A percentile compares a stretch with the other conserved stretches of the same genome.
Conservation (phyloP, 1,140 invertebrate genomes). For the Camponotus floridanus region DNA sequence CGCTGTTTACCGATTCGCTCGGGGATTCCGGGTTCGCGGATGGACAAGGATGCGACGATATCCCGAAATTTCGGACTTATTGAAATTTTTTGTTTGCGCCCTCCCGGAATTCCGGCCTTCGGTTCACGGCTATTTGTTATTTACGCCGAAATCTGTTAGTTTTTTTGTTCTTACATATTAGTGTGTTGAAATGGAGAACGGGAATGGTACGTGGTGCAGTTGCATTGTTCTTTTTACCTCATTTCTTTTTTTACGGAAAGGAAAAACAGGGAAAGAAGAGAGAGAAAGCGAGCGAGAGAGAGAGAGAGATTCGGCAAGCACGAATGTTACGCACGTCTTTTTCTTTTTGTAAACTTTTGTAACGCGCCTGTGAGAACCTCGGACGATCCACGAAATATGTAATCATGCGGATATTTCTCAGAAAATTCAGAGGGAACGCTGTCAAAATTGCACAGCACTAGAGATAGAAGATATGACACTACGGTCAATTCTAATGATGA, state of each 20-base stretch:
- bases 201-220: constrained; percentile 77
- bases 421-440: not conserved
- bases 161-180: constrained; percentile 83
- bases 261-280: constrained; percentile 17
- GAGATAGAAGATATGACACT: not conserved
- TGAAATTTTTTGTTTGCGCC: not conserved
- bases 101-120: constrained; percentile 27
- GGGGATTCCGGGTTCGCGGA: constrained; percentile 4
- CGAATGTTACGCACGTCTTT: constrained; percentile 72
- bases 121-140: constrained; percentile 81
- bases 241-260: constrained; percentile 64
- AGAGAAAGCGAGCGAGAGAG: too few relatives aligned
- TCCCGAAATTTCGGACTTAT: not conserved
- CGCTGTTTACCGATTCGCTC: constrained; percentile 62
- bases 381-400: not conserved
- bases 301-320: constrained; percentile 63
- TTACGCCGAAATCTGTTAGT: constrained; percentile 83
- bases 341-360: constrained; percentile 74
- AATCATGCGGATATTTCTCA: not conserved
- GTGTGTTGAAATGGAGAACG: constrained; percentile 79
- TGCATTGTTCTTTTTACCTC: constrained; percentile 78
- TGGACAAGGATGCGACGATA: not conserved
- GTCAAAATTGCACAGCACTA: not conserved
- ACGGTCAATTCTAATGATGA: not conserved
- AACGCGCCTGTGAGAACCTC: constrained; percentile 60